Evolutionary conservation across 2,888 invertebrate species (phyloP).

Genomic region (Biston betularia): DNA sequence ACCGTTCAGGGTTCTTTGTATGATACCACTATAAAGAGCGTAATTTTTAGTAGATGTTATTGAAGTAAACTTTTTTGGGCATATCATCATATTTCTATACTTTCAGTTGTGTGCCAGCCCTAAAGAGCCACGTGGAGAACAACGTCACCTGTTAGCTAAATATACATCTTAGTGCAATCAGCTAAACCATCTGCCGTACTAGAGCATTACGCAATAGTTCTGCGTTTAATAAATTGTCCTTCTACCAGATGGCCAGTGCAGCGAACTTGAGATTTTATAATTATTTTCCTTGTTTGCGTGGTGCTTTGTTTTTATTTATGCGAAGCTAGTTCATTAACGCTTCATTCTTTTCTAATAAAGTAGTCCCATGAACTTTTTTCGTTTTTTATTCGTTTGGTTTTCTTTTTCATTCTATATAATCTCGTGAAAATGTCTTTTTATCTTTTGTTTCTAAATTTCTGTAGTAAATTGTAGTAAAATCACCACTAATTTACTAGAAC

Average conservation of each 20-base stretch:
- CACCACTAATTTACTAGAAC: too few species aligned
- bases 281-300: slow-evolving; percentile 35
- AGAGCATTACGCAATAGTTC: slow-evolving; percentile 78
- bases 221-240: slow-evolving; percentile 69
- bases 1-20: too few species aligned
- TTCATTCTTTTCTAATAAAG: neutral
- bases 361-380: neutral
- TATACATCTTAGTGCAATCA: slow-evolving; percentile 76
- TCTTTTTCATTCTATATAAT: too few species aligned
- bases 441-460: too few species aligned
- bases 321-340: neutral
- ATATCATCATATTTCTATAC: neutral
- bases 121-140: slow-evolving; percentile 67
- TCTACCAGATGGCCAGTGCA: slow-evolving; percentile 74
- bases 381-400: neutral
- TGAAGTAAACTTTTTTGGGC: neutral
- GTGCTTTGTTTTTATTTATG: slow-evolving; percentile 8
- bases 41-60: too few species aligned
- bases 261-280: slow-evolving; percentile 64
- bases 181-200: slow-evolving; percentile 79
- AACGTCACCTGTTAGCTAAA: slow-evolving; percentile 79
- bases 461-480: too few species aligned
- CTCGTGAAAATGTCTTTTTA: too few species aligned
- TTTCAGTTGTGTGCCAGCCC: slow-evolving; percentile 56
- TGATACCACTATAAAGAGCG: too few species aligned